These are phyloP conservation scores for Rhynchomys soricoides DNA, from an alignment of 2,113 vertebrate species.

Conservation along the genomic window DNA sequence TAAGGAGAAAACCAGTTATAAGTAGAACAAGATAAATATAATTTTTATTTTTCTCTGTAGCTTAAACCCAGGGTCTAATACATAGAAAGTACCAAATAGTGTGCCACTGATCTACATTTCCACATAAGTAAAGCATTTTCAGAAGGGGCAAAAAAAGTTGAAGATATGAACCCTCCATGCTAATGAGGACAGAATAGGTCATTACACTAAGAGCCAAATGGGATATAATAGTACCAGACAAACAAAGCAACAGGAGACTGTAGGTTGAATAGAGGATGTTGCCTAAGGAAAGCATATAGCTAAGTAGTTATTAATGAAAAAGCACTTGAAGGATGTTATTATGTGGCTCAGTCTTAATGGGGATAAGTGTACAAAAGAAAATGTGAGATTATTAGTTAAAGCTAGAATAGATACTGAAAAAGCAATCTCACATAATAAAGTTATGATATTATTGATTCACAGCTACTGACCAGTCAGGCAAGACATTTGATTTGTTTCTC, in stretches of 20 bases:
- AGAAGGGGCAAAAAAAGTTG: neutral
- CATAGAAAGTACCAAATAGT: neutral
- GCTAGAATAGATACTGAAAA: neutral
- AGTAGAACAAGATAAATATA: neutral
- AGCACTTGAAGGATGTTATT: neutral
- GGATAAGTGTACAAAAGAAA: neutral
- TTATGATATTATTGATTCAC: neutral
- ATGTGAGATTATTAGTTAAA: neutral
- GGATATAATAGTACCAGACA: neutral
- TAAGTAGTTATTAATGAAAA: neutral
- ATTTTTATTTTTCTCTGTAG: neutral
- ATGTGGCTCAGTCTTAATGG: neutral
- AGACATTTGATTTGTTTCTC: neutral
- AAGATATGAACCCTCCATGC: neutral
- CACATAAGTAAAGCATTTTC: neutral
- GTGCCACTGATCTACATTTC: too few species aligned
- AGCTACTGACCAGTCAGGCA: neutral
- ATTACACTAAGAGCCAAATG: neutral
- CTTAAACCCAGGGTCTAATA: neutral
- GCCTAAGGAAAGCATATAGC: neutral
- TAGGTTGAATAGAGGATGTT: neutral
- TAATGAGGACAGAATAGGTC: neutral
- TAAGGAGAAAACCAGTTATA: neutral
- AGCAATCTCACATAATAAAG: neutral
- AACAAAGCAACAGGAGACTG: neutral